phyloP scores from a whole-genome alignment of 2,113 vertebrate genomes.

The Gallinago jamesoni region DNA sequence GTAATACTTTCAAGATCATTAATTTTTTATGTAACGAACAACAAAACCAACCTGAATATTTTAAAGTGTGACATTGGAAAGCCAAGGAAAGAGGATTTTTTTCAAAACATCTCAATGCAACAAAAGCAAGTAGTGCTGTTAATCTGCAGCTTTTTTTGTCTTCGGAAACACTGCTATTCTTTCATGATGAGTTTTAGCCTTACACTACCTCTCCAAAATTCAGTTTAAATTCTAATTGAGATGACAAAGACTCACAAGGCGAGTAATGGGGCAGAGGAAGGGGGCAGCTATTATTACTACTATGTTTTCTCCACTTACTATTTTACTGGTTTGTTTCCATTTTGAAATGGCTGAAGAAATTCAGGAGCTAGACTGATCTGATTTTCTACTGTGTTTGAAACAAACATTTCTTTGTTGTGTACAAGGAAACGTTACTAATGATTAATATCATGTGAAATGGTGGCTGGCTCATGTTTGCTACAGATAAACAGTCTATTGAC shows the following conservation, averaged over 20 bases:
- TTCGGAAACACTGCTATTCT: neutral
- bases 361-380: neutral
- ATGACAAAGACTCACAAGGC: neutral
- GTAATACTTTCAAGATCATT: slow-evolving; percentile 69
- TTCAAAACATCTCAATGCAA: neutral
- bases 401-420: neutral
- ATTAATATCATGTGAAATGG: neutral
- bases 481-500: neutral
- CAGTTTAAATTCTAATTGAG: neutral
- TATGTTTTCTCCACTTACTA: neutral
- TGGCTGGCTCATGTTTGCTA: neutral
- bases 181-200: neutral
- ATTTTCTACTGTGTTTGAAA: neutral
- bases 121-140: neutral
- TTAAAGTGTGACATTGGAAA: slow-evolving; percentile 40
- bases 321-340: neutral
- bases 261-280: neutral
- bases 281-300: neutral
- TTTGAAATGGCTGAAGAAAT: neutral
- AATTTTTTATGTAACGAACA: slow-evolving; percentile 67
- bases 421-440: neutral
- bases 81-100: slow-evolving; percentile 30
- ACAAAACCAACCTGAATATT: slow-evolving; percentile 69
- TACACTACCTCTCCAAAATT: neutral
- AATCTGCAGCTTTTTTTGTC: neutral